A percentile compares a stretch with the other conserved stretches of the same genome.
phyloP scores from a whole-genome alignment of 2,113 vertebrate genomes.

The Amia ocellicauda region DNA sequence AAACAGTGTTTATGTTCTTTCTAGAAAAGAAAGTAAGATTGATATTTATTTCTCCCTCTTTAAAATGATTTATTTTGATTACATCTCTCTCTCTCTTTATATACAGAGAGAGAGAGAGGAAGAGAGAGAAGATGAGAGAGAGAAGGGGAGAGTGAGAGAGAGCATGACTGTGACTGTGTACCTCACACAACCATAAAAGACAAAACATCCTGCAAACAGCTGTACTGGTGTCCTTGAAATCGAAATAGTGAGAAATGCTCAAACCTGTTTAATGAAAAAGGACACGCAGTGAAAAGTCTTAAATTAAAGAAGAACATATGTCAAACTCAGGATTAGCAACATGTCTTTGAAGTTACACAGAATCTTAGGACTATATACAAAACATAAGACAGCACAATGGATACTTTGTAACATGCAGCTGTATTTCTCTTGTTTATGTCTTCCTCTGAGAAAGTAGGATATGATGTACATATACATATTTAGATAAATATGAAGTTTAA shows the following conservation, averaged over 20 bases:
- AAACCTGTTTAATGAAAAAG: neutral
- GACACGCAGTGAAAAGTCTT: slow-evolving; percentile 1
- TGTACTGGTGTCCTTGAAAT: slow-evolving; percentile 13
- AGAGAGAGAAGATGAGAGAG: too few relatives aligned
- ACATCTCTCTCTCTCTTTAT: too few relatives aligned
- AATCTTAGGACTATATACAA: neutral
- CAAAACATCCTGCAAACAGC: slow-evolving; percentile 26
- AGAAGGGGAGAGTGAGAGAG: too few relatives aligned
- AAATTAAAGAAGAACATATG: neutral
- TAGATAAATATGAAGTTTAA: neutral
- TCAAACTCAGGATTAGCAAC: neutral
- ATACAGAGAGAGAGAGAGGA: too few relatives aligned
- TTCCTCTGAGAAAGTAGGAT: neutral
- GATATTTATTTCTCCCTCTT: too few relatives aligned
- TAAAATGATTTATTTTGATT: too few relatives aligned
- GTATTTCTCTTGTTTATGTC: neutral
- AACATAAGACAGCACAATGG: slow-evolving; percentile 1
- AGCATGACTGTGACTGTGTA: too few relatives aligned
- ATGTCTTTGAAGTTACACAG: slow-evolving; percentile 8
- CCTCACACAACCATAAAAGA: slow-evolving; percentile 6
- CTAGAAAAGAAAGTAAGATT: too few relatives aligned
- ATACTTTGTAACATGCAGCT: slow-evolving; percentile 8
- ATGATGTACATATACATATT: neutral
- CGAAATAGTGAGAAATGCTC: neutral
- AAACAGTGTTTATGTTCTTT: too few relatives aligned